Base-by-base conservation (phyloP, 2,797 vertebrate genomes). In the Petrocephalus schoutedeni region DNA sequence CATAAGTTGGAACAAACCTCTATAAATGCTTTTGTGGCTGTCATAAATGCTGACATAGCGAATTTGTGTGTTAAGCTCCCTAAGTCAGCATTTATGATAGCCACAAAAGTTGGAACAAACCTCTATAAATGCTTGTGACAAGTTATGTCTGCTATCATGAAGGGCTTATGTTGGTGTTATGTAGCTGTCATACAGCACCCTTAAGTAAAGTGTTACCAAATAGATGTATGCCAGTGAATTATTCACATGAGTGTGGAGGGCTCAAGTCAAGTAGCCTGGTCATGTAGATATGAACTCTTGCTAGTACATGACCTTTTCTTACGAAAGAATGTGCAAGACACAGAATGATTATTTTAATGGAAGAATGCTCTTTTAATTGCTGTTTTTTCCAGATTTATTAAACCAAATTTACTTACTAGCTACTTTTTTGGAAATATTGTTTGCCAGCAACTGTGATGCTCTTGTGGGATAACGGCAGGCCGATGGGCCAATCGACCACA, bases 371-470 rank as follows among this genome's bases (percentile, higher is more conserved):
- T 88, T 94, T 92, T 85, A 71, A 71, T 86, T 92, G 57, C 57
- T 91, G 90, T 90, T 92, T 93, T 94, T 90, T 93, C 90, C 90
- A 87, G 89, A 93, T 94, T 61, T 89, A 89, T 87, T 95, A 95
- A 95, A 95, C 45, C 41, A 89, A 86, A 67, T 58, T 77, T 88
- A 23, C 67, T 45, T 77, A 28, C 28, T 28, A 4, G 53, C 51
- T 28, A 3, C 64, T 58, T 58, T 71, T 88, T 19, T 59, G 7
- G 14, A 21, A 10, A 5, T 53, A 21, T 61, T 82, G 49, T 57
- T 49, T 49, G 10, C 21, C 19, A 61, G 14, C n/a, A n/a, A 58
- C 14, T 53, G 8, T 32, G 19, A 12, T 51, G 21, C 10, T 51
- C 82, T 7, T 54, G 21, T 84, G 82, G 82, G 74, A 49, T 49